These are phyloP conservation scores for Psittacus erithacus DNA, from an alignment of 2,113 vertebrate species.

Conservation along the genomic window DNA sequence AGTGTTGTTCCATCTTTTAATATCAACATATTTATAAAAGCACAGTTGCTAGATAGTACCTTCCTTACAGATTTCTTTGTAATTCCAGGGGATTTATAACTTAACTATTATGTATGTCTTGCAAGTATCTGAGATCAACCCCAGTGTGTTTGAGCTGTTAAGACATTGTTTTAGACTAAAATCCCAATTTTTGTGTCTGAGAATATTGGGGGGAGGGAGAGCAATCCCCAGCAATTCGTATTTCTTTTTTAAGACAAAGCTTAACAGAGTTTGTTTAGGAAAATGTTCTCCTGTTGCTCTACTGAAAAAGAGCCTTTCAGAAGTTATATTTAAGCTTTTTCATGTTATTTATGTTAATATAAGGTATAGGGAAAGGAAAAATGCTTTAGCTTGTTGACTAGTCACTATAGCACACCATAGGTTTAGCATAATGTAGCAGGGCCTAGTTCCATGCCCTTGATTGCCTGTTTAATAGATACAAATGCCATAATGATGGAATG, in stretches of 20 bases:
- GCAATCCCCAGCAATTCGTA: not conserved
- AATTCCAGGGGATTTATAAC: not conserved
- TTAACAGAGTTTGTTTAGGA: not conserved
- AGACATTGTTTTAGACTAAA: not conserved
- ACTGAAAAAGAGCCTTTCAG: not conserved
- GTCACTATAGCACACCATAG: accelerated
- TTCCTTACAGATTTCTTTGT: not conserved
- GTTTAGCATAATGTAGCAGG: not conserved
- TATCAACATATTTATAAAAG: not conserved
- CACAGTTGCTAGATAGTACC: not conserved
- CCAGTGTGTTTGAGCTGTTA: not conserved
- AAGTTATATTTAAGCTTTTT: not conserved
- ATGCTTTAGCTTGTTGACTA: not conserved
- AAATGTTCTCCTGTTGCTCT: not conserved
- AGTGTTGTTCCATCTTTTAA: not conserved
- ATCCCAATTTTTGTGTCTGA: not conserved
- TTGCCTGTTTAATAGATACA: not conserved
- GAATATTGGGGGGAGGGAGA: accelerated
- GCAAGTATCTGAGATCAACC: not conserved
- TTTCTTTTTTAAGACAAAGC: not conserved
- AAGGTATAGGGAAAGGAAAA: not conserved
- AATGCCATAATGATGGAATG: not conserved
- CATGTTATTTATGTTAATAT: not conserved
- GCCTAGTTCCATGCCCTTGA: not conserved
- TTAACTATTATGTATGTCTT: not conserved